A percentile compares a stretch with the other conserved stretches of the same genome.
Evolutionary conservation across 2,888 invertebrate species (phyloP).

Genomic region (Drosophila lutescens): DNA sequence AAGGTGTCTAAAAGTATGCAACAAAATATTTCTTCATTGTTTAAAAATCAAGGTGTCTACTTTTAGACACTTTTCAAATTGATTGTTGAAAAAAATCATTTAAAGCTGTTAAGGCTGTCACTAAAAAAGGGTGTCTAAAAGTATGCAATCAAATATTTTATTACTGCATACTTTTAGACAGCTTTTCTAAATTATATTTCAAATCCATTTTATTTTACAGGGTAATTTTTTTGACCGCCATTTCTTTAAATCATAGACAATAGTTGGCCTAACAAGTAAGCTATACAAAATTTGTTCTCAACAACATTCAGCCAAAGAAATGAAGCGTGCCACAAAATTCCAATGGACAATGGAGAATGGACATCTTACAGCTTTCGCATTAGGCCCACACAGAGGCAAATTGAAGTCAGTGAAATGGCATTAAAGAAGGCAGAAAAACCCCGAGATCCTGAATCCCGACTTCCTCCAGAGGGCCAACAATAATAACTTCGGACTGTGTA

Average conservation of each 20-base stretch:
- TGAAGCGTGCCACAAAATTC: conserved; percentile 62
- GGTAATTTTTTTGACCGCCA: not conserved
- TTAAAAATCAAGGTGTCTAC: too few relatives aligned
- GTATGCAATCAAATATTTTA: too few relatives aligned
- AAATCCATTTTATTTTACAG: not conserved
- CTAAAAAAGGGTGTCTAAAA: too few relatives aligned
- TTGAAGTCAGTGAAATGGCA: conserved; percentile 46
- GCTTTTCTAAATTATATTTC: not conserved
- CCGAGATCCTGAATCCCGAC: conserved; percentile 3
- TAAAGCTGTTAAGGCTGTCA: too few relatives aligned
- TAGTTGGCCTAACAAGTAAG: conserved; percentile 54
- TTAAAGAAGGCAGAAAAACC: conserved; percentile 37
- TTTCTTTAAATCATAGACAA: not conserved
- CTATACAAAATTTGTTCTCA: conserved; percentile 48
- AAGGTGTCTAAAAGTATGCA: not conserved
- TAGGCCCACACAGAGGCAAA: conserved; percentile 38
- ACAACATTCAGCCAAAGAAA: conserved; percentile 54
- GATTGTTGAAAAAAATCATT: not conserved
- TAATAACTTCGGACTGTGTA: conserved; percentile 55
- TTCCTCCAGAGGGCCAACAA: conserved; percentile 35
- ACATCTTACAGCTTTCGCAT: conserved; percentile 39
- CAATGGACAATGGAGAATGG: conserved; percentile 38
- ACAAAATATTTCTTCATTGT: too few relatives aligned
- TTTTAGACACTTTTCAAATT: too few relatives aligned
- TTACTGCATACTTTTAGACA: too few relatives aligned